Percentiles rank a stretch among this genome's conserved stretches.
Conservation (phyloP, 2,888 invertebrate species). For the Drosophila stalkeri region DNA sequence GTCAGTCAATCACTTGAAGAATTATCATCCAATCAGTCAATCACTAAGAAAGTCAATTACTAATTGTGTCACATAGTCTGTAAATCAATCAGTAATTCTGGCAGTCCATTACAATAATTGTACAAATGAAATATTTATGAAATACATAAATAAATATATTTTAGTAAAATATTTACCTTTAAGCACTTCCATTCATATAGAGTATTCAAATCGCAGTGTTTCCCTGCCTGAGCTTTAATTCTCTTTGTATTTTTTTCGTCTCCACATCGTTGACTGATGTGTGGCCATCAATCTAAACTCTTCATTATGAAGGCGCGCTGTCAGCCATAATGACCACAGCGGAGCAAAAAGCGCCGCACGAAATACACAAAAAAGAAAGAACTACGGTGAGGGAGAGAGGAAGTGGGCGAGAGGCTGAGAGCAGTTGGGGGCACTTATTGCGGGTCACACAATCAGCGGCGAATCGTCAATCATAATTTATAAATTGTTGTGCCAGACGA, state of each 20-base stretch:
- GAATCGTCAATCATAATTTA: conserved; percentile 79
- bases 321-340: conserved; percentile 76
- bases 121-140: background rate
- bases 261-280: conserved; percentile 69
- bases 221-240: background rate
- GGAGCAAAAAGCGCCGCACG: conserved; percentile 62
- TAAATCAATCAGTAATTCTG: background rate
- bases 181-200: conserved; percentile 1
- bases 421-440: conserved; percentile 45
- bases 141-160: background rate
- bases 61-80: too few relatives aligned
- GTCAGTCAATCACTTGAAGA: background rate
- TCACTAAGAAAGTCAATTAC: background rate
- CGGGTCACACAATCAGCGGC: conserved; percentile 72
- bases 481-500: conserved; percentile 57
- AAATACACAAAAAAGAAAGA: conserved; percentile 49
- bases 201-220: conserved; percentile 22
- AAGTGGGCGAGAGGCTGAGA: background rate
- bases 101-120: background rate
- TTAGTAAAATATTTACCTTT: background rate
- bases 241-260: conserved; percentile 8
- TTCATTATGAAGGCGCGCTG: conserved; percentile 80
- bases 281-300: conserved; percentile 80
- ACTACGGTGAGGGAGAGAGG: conserved; percentile 19
- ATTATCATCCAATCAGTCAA: background rate